phyloP scores from a whole-genome alignment of 64 coral and sea anemone genomes.

The Actinia tenebrosa region DNA sequence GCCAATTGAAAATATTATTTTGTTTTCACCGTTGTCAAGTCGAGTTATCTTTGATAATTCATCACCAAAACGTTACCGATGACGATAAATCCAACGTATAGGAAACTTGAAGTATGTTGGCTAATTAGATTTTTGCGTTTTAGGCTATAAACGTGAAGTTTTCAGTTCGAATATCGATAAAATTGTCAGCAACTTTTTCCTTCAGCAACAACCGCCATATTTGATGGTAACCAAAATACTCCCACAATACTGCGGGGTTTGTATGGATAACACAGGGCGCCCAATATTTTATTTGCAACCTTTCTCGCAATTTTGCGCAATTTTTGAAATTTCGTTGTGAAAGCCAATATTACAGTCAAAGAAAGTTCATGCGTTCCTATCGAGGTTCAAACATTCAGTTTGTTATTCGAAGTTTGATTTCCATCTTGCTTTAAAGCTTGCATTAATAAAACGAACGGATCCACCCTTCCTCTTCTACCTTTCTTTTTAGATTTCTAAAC shows the following conservation, averaged over 20 bases:
- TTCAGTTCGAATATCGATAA: background rate
- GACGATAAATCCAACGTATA: background rate
- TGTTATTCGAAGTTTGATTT: too few relatives aligned
- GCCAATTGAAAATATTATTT: background rate
- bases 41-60: background rate
- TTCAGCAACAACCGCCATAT: background rate
- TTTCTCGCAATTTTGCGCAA: too few relatives aligned
- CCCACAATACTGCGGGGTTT: conserved; percentile 9
- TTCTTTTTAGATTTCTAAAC: too few relatives aligned
- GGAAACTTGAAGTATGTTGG: background rate
- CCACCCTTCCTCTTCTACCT: too few relatives aligned
- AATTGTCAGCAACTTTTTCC: background rate
- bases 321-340: too few relatives aligned
- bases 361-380: too few relatives aligned
- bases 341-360: too few relatives aligned
- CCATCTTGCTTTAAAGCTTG: too few relatives aligned
- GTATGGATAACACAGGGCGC: background rate
- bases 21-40: conserved; percentile 19
- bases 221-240: conserved; percentile 19
- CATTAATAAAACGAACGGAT: too few relatives aligned
- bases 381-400: too few relatives aligned
- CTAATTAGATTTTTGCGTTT: background rate
- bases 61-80: background rate
- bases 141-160: background rate
- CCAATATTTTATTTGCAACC: background rate